A percentile compares a stretch with the other conserved stretches of the same genome.
These are phyloP conservation scores for Hippoglossus hippoglossus DNA, from an alignment of 2,797 vertebrate species.

Conservation along the genomic window DNA sequence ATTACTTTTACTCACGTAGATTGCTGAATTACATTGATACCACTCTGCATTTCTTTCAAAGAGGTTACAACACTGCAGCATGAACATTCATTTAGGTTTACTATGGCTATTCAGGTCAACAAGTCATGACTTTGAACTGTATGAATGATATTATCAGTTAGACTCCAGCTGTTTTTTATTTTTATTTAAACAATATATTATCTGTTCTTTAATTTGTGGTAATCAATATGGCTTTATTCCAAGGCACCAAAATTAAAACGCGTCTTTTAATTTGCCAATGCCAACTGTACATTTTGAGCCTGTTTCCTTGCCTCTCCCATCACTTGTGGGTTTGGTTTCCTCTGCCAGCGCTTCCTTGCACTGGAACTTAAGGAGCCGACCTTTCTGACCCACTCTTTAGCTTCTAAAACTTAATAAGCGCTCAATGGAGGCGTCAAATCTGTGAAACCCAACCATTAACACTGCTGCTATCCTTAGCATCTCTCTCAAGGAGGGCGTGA, in stretches of 20 bases:
- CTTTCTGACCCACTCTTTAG: slow-evolving; percentile 38
- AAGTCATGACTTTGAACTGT: neutral
- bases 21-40: too few relatives aligned
- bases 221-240: neutral
- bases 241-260: neutral
- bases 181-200: neutral
- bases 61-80: too few relatives aligned
- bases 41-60: too few relatives aligned
- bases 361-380: slow-evolving; percentile 47
- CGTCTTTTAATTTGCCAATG: neutral
- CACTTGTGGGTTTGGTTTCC: slow-evolving; percentile 57
- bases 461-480: neutral
- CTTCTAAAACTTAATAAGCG: neutral
- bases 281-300: slow-evolving; percentile 43
- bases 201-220: neutral
- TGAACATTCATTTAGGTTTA: neutral
- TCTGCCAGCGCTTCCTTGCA: slow-evolving; percentile 30
- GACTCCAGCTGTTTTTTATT: neutral
- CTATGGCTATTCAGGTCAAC: rapidly evolving
- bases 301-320: slow-evolving; percentile 30
- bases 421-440: slow-evolving; percentile 25
- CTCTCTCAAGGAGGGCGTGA: neutral
- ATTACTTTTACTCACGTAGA: too few relatives aligned
- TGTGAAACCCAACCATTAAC: slow-evolving; percentile 8
- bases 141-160: too few relatives aligned